Evolutionary conservation across 2,888 invertebrate genomes (phyloP).

Genomic region (Scaptomyza flava): DNA sequence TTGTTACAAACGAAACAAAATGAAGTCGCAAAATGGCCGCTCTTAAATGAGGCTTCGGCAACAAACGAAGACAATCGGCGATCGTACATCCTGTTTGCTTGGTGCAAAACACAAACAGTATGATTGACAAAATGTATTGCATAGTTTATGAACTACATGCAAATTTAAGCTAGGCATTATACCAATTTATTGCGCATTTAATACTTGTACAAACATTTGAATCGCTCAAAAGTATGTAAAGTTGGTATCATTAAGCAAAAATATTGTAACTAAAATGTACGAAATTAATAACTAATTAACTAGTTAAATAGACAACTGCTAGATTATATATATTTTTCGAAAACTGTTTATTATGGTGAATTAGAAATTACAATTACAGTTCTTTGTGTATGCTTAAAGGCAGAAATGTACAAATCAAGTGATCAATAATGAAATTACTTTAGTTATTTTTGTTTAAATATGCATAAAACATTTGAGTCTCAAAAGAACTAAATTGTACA

Average conservation of each 20-base stretch:
- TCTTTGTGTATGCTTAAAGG: not conserved
- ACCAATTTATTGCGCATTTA: no score
- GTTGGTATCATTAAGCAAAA: no score
- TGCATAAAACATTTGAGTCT: not conserved
- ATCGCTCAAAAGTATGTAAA: no score
- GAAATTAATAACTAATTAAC: no score
- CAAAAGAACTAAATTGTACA: not conserved
- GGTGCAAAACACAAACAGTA: not conserved
- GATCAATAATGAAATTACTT: not conserved
- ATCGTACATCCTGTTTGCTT: conserved; percentile 38
- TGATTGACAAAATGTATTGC: no score
- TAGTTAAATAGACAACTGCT: no score
- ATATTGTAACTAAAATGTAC: no score
- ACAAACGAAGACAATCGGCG: conserved; percentile 30
- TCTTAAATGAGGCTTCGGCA: conserved; percentile 24
- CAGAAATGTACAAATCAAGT: not conserved
- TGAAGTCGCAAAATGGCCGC: conserved; percentile 40
- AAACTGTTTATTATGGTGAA: no score
- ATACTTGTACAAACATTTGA: no score
- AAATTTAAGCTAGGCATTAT: no score
- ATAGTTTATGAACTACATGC: no score
- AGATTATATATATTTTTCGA: no score
- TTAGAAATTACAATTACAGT: not conserved
- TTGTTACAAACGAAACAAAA: conserved; percentile 31
- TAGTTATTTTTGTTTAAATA: not conserved